Evolutionary conservation across 2,113 vertebrate species (phyloP).

Genomic region (Brachyhypopomus occidentalis): DNA sequence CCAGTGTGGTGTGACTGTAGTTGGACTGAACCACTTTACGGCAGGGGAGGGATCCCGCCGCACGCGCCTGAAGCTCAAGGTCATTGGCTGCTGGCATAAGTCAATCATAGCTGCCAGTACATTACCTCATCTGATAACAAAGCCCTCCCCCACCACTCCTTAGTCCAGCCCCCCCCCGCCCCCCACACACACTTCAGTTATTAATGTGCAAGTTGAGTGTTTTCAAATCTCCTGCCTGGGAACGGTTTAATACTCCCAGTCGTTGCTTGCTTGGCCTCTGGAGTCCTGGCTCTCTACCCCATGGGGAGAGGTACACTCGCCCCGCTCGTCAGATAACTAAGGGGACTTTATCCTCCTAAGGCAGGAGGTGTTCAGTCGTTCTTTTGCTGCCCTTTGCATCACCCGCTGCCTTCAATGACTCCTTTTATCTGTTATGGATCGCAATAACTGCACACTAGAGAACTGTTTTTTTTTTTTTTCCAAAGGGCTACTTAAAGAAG

Average conservation of each 20-base stretch:
- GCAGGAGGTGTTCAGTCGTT: neutral
- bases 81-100: too few species aligned
- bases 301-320: neutral
- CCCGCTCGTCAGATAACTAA: neutral
- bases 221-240: slow-evolving; percentile 23
- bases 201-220: neutral
- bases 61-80: too few species aligned
- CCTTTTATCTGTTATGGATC: slow-evolving; percentile 28
- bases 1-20: too few species aligned
- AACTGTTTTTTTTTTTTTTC: slow-evolving; percentile 2
- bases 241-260: neutral
- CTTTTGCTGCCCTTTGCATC: slow-evolving; percentile 2
- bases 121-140: too few species aligned
- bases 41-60: too few species aligned
- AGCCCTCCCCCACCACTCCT: too few species aligned
- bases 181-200: neutral
- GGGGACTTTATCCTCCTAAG: slow-evolving; percentile 5
- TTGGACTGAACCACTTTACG: too few species aligned
- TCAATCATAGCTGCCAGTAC: too few species aligned
- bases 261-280: slow-evolving; percentile 1
- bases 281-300: too few species aligned
- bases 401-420: neutral
- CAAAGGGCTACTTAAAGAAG: neutral
- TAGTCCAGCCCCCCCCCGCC: too few species aligned
- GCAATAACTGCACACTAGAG: slow-evolving; percentile 36